Evolutionary conservation across 2,888 invertebrate genomes (phyloP), one percentile per base, ranked within the genome.

Genomic region (Cerastis leucographa): DNA sequence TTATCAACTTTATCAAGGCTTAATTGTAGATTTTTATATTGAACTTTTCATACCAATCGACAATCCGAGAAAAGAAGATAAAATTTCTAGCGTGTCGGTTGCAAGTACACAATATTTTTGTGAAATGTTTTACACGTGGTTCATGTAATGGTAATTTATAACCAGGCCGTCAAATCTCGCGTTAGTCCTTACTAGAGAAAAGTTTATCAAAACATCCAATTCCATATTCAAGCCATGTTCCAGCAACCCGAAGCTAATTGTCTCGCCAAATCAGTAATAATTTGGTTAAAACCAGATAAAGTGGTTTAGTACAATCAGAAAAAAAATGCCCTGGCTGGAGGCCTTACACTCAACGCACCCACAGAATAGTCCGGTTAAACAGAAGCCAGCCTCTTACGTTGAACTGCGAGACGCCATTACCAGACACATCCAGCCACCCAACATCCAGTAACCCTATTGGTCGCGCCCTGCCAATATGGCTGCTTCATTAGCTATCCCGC

Each of bases 401-500:
- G n/a, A n/a, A n/a, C n/a, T n/a, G n/a, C n/a, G n/a, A n/a, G n/a
- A n/a, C n/a, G n/a, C n/a, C n/a, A n/a, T n/a, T n/a, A n/a, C n/a
- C n/a, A n/a, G n/a, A n/a, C 85, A 54, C 82, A 82, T 93, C 90
- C 64, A 91, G 86, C 0, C 0, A 4, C 5, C 35, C 6, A 56
- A 80, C 19, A 78, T 89, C 90, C n/a, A 0, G 61, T 85, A 29
- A 9, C 19, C 62, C 86, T 88, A 90, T 90, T 82, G 90, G 93
- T 93, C 93, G 93, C 94, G 91, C 94, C 94, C 94, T 92, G 94
- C 93, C 95, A 94, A 95, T 95, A 95, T 93, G 91, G 90, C 89
- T 88, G 93, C 92, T 96, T 96, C 96, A 96, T 96, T 96, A 96
- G 95, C 91, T 86, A 86, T 88, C 86, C 91, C 90, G 91, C 88